Conservation (phyloP, 2,797 vertebrate genomes). For the Adelosebastes latens region DNA sequence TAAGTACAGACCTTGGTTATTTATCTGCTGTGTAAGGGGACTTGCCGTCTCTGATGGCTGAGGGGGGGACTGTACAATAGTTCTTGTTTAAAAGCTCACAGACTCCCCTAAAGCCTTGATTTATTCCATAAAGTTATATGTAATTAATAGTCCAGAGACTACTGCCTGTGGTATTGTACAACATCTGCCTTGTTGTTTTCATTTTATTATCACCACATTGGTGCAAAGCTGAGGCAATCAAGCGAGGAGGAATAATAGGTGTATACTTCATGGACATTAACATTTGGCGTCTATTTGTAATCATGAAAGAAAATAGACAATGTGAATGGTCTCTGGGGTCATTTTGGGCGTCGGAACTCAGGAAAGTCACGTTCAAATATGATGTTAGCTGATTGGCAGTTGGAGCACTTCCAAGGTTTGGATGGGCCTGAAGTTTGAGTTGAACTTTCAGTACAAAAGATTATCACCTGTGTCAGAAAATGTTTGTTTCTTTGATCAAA, state of each 20-base stretch:
- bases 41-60: conserved; percentile 53
- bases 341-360: not conserved
- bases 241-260: conserved; percentile 1
- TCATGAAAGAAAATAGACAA: not conserved
- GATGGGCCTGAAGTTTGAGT: not conserved
- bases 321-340: conserved; percentile 8
- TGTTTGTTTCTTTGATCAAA: not conserved
- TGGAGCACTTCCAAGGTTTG: not conserved
- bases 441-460: not conserved
- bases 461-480: not conserved
- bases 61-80: conserved; percentile 51
- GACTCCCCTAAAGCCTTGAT: conserved; percentile 41
- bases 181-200: conserved; percentile 55
- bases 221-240: conserved; percentile 19
- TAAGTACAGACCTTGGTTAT: conserved; percentile 75
- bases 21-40: conserved; percentile 73
- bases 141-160: conserved; percentile 48
- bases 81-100: conserved; percentile 51
- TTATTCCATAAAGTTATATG: conserved; percentile 43
- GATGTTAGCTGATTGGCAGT: not conserved
- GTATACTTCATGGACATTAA: conserved; percentile 7
- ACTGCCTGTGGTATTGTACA: conserved; percentile 25
- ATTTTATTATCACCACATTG: conserved; percentile 47
- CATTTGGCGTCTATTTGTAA: conserved; percentile 54
- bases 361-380: conserved; percentile 1